phyloP scores from a whole-genome alignment of 2,797 vertebrate species.

The Diplodus sargus region DNA sequence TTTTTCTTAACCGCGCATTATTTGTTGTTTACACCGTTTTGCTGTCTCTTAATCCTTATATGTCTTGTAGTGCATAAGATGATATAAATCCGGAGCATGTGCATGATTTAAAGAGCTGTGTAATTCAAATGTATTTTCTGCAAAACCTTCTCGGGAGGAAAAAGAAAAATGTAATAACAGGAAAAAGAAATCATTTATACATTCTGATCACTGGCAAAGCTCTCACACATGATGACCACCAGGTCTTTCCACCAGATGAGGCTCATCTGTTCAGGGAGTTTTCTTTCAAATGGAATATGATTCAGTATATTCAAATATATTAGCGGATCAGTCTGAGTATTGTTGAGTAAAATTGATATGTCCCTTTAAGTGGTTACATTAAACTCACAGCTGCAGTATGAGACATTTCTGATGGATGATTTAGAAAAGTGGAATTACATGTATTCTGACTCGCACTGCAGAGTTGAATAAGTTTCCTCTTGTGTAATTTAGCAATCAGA shows the following conservation, averaged over 20 bases:
- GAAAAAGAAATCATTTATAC: constrained; percentile 1
- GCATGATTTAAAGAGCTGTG: neutral
- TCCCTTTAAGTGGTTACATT: constrained; percentile 39
- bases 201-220: constrained; percentile 13
- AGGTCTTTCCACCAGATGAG: constrained; percentile 61
- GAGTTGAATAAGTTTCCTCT: neutral
- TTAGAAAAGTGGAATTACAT: constrained; percentile 37
- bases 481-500: neutral
- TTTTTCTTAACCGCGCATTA: constrained; percentile 1
- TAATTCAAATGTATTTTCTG: constrained; percentile 15
- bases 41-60: constrained; percentile 3
- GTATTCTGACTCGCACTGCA: neutral
- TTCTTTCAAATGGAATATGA: constrained; percentile 58
- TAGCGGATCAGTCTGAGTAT: constrained; percentile 42
- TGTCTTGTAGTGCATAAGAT: neutral
- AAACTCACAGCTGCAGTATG: constrained; percentile 23
- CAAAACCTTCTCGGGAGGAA: neutral
- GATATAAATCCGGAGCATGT: constrained; percentile 12
- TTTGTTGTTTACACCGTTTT: neutral
- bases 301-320: constrained; percentile 57
- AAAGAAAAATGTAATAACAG: neutral
- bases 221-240: constrained; percentile 47
- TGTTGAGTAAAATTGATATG: constrained; percentile 62
- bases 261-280: constrained; percentile 67
- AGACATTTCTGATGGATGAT: constrained; percentile 34